Evolutionary conservation across 1,140 invertebrate species (phyloP), one percentile per base, ranked within the genome.

Genomic region (Drosophila ohnishii): DNA sequence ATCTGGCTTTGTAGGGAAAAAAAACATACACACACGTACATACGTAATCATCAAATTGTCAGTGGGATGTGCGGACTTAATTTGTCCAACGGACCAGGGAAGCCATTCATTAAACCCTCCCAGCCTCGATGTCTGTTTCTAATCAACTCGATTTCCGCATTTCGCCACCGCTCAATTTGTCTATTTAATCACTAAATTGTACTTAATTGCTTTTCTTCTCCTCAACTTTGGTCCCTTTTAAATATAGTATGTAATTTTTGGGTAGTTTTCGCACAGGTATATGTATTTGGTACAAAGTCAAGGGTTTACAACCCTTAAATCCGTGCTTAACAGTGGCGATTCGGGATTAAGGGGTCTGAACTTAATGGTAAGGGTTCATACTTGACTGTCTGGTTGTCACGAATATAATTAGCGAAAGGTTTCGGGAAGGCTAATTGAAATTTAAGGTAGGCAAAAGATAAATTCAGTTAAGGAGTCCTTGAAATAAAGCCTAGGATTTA

Each of bases 101-200:
- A 40, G 35, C 34, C 51, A 50, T 70, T 70, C 48, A 67, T 70
- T 67, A 67, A 32, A 22, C 19, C 50, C 62, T 40, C 39, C 39
- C 44, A 28, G 16, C 34, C 40, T 14, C n/a, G n/a, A 30, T 67
- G 63, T 47, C 59, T 40, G 45, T 47, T 67, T 50, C 65, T 50
- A 72, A 72, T 72, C 69, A 72, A 72, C 69, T 72, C 66, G 65
- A 71, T 70, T 71, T 71, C 65, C 69, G 51, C 65, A 67, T 44
- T 65, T 65, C 19, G 61, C 65, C 45, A 67, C 61, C 14, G 28
- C 65, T 58, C 51, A 30, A 45, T 71, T 71, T 50, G 30, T 40
- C 35, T 47, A 37, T 35, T 35, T 72, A 71, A 72, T 72, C 69
- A 50, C 69, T 22, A 32, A 72, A 72, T 42, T 71, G 66, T 71